A percentile compares a stretch with the other conserved stretches of the same genome.
Conservation (phyloP, 2,888 invertebrate genomes). For the Xylota sylvarum region DNA sequence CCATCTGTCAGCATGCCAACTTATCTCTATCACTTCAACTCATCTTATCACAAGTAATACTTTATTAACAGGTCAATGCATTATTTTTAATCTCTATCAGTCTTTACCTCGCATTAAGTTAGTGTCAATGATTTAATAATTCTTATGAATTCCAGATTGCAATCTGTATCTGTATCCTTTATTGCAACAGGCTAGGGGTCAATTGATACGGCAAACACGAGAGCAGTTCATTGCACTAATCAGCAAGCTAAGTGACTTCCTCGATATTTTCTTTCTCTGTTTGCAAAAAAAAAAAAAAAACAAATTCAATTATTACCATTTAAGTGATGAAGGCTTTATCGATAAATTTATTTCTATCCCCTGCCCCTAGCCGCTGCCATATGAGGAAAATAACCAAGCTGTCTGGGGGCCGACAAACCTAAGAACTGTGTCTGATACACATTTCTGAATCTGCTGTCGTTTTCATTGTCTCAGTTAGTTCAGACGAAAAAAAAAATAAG, state of each 20-base stretch:
- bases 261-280: background rate
- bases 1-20: background rate
- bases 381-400: background rate
- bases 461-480: background rate
- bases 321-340: constrained; percentile 3
- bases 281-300: background rate
- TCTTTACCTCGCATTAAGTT: background rate
- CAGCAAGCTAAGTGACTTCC: background rate
- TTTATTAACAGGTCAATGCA: constrained; percentile 3
- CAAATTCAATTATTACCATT: background rate
- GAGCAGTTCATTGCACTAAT: constrained; percentile 24
- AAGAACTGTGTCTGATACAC: background rate
- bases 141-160: constrained; percentile 4
- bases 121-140: constrained; percentile 17
- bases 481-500: background rate
- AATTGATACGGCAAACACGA: constrained; percentile 2
- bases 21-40: background rate
- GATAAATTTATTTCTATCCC: constrained; percentile 15
- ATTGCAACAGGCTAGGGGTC: background rate
- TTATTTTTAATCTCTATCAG: constrained; percentile 25
- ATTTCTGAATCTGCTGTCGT: background rate
- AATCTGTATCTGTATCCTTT: background rate
- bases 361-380: background rate
- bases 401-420: background rate
- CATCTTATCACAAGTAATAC: background rate